Conservation (phyloP, 2,797 vertebrate species). For the Neoniphon sammara region DNA sequence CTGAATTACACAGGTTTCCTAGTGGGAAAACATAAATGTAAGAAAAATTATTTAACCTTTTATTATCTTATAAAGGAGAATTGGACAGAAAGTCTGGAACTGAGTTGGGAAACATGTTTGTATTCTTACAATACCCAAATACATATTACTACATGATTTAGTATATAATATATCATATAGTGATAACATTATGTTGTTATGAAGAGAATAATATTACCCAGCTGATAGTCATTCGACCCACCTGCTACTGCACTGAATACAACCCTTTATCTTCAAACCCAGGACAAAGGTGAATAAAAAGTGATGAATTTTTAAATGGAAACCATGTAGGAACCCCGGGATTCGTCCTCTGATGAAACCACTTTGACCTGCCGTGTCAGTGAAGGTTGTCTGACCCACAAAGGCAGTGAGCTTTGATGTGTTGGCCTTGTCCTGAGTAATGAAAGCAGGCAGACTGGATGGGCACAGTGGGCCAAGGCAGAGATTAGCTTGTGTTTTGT, state of each 20-base stretch:
- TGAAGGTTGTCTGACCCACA: slow-evolving; percentile 67
- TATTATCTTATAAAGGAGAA: no score
- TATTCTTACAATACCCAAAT: no score
- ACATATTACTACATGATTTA: no score
- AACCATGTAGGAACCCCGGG: slow-evolving; percentile 26
- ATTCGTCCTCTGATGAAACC: slow-evolving; percentile 8
- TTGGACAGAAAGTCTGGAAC: no score
- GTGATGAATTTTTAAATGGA: background rate
- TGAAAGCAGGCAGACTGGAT: slow-evolving; percentile 73
- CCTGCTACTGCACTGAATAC: background rate
- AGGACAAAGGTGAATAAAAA: background rate
- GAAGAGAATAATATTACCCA: no score
- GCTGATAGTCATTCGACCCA: background rate
- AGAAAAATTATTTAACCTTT: no score
- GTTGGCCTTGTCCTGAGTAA: slow-evolving; percentile 66
- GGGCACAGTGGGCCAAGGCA: slow-evolving; percentile 53
- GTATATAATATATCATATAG: no score
- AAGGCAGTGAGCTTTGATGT: slow-evolving; percentile 74
- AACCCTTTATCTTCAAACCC: background rate
- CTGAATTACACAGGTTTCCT: no score
- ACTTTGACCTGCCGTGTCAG: slow-evolving; percentile 28
- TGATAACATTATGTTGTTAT: no score
- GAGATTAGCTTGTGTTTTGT: slow-evolving; percentile 78
- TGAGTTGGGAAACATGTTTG: no score
- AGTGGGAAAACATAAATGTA: no score